Conservation (phyloP, 1,140 invertebrate species). For the Magallana gigas region DNA sequence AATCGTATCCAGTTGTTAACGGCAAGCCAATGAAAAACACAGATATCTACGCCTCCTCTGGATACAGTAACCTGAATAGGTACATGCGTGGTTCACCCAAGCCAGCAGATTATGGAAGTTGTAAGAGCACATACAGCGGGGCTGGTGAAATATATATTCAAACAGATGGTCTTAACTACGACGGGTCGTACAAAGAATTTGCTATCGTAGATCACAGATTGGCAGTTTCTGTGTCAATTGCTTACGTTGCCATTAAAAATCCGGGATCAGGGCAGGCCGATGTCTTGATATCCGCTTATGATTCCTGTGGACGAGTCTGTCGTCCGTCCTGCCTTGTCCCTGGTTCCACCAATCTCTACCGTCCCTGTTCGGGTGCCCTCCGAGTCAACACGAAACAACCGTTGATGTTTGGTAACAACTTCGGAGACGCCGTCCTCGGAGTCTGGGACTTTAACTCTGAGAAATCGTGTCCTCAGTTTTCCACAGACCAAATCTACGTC, state of each 20-base stretch:
- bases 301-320: constrained; percentile 72
- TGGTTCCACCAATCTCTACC: constrained; percentile 55
- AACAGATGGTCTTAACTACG: constrained; percentile 72
- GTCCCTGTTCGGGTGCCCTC: constrained; percentile 66
- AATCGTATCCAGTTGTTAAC: constrained; percentile 67
- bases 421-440: constrained; percentile 65
- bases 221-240: constrained; percentile 69
- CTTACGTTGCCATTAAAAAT: constrained; percentile 70
- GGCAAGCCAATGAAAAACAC: constrained; percentile 55
- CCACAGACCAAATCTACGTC: constrained; percentile 53
- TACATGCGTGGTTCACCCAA: constrained; percentile 41
- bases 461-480: constrained; percentile 62
- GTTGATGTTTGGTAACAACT: constrained; percentile 64
- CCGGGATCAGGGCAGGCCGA: constrained; percentile 55
- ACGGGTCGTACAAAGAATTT: constrained; percentile 72
- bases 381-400: constrained; percentile 61
- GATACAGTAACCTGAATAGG: constrained; percentile 22
- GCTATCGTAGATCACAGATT: constrained; percentile 71
- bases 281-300: constrained; percentile 67
- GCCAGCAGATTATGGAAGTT: constrained; percentile 50
- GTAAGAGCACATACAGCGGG: constrained; percentile 54
- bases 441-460: constrained; percentile 68
- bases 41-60: constrained; percentile 67
- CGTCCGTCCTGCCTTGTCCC: constrained; percentile 67
- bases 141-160: constrained; percentile 70